Percentiles rank a stretch among this genome's conserved stretches.
Conservation (phyloP, 2,888 invertebrate species). For the Rhogogaster chlorosoma region DNA sequence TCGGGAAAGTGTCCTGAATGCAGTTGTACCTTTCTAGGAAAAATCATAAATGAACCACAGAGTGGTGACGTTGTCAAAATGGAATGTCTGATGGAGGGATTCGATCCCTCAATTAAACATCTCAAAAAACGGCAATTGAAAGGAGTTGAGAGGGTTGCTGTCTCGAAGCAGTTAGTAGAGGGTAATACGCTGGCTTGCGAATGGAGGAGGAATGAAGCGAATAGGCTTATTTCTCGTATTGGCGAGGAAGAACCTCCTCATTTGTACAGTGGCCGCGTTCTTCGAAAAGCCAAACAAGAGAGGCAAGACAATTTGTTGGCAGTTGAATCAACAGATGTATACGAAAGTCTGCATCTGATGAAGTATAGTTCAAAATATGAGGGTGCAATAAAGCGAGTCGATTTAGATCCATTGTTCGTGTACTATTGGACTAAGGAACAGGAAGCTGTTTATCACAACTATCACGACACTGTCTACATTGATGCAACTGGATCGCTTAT, state of each 20-base stretch:
- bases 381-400: neutral
- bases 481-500: neutral
- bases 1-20: neutral
- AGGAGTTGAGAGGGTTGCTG: neutral
- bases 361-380: neutral
- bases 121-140: neutral
- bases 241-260: too few species aligned
- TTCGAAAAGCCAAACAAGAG: too few species aligned
- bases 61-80: neutral
- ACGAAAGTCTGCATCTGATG: neutral
- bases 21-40: neutral
- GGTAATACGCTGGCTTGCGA: too few species aligned
- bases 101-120: neutral
- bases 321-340: too few species aligned
- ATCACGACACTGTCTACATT: neutral
- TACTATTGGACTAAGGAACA: slow-evolving; percentile 18
- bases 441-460: neutral
- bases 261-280: too few species aligned
- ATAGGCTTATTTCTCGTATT: neutral
- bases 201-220: neutral
- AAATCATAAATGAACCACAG: neutral
- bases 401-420: neutral
- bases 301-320: too few species aligned
- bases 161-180: slow-evolving; percentile 12
- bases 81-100: neutral